Evolutionary conservation across 2,113 vertebrate species (phyloP), one percentile per base, ranked within the genome.

Genomic region (Coregonus clupeaformis): DNA sequence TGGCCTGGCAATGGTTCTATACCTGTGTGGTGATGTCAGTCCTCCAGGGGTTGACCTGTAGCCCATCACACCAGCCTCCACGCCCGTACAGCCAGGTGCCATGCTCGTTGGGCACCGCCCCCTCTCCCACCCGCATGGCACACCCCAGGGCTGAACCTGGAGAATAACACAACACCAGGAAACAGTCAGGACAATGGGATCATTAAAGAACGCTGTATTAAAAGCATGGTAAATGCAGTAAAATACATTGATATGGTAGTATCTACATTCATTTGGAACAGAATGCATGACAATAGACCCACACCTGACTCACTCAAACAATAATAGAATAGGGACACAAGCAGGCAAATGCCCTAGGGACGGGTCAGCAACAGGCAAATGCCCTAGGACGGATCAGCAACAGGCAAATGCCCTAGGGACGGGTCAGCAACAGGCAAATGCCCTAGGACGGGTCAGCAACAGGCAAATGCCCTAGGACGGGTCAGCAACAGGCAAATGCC

Each of bases 81-180:
- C 94, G 85, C 0, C 94, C 94, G 13, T 94, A 94, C 74, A 94
- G 83, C 93, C 94, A 94, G 0, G 94, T 94, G 12, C 93, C 94
- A 42, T 91, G 79, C 60, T 94, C 91, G 22, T 94, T 94, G 0
- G 94, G 93, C 2, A 94, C 91, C 0, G 91, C 93, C 0, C 94
- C 93, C 2, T 92, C 88, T 12, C 64, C 77, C 3, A 92, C 92
- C 27, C 68, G 76, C 71, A 74, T 11, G 4, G 93, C 76, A 47
- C 94, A 94, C 69, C 93, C 94, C 79, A 94, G 82, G 14, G 89
- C 73, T 0, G 89, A 73, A 20, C 92, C 93, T 94, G 49, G 64
- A 3, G 42, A 24, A 9, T 22, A 12, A 14, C 4, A 66, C 36
- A 29, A n/a, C 11, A 27, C 36, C 42, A 36, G 62, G 32, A 62